These are phyloP conservation scores for Caranx melampygus DNA, from an alignment of 2,113 vertebrate species.

Conservation along the genomic window DNA sequence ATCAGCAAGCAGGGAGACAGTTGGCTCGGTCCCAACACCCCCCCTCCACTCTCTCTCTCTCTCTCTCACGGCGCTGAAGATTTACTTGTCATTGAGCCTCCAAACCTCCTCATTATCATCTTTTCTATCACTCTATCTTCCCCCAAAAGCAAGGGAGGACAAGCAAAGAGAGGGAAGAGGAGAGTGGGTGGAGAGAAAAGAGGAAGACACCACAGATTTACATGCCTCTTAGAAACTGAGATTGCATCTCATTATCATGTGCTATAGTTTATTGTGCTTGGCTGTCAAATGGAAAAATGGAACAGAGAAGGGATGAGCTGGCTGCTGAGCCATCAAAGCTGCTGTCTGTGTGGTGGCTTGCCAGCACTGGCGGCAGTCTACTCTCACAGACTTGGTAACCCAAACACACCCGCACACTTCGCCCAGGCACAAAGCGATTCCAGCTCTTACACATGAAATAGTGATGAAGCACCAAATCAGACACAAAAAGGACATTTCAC, in stretches of 20 bases:
- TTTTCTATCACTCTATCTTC: slow-evolving; percentile 57
- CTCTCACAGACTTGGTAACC: slow-evolving; percentile 57
- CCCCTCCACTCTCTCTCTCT: neutral
- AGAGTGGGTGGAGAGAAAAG: neutral
- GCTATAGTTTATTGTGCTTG: slow-evolving; percentile 71
- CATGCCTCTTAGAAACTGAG: slow-evolving; percentile 63
- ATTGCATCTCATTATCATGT: slow-evolving; percentile 72
- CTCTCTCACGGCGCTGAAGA: slow-evolving; percentile 45
- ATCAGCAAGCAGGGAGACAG: slow-evolving; percentile 48
- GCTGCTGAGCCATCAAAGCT: slow-evolving; percentile 71
- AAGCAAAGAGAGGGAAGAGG: slow-evolving; percentile 7
- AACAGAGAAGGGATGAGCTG: slow-evolving; percentile 50
- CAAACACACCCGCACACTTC: slow-evolving; percentile 61
- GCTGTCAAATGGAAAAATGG: slow-evolving; percentile 57
- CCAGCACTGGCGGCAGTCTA: slow-evolving; percentile 30
- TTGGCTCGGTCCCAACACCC: slow-evolving; percentile 59
- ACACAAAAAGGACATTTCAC: slow-evolving; percentile 48
- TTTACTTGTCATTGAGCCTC: slow-evolving; percentile 57
- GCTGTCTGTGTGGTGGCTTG: slow-evolving; percentile 42
- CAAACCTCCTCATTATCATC: slow-evolving; percentile 69
- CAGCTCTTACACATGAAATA: slow-evolving; percentile 34
- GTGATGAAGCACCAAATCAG: slow-evolving; percentile 31
- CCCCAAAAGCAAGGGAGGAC: slow-evolving; percentile 38
- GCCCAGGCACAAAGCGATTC: slow-evolving; percentile 32
- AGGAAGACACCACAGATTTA: slow-evolving; percentile 65